Evolutionary conservation across 2,113 vertebrate genomes (phyloP).

Genomic region (Cyanoderma ruficeps): DNA sequence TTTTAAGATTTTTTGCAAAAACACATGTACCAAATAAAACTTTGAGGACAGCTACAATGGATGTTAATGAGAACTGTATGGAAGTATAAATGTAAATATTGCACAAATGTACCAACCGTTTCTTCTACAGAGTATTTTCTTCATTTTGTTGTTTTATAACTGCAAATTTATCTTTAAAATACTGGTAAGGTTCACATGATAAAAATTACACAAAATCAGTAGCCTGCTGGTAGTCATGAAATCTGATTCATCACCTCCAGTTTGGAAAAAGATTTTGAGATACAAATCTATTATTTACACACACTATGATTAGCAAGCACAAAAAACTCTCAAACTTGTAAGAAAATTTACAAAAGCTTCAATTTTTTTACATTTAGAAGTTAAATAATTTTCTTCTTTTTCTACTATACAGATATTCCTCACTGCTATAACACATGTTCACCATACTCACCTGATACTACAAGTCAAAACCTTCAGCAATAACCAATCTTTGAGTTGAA

Average conservation of each 20-base stretch:
- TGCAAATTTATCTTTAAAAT: neutral
- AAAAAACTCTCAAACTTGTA: neutral
- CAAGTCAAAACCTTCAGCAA: neutral
- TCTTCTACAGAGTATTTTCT: neutral
- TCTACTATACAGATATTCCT: neutral
- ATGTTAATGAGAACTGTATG: neutral
- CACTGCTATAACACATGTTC: neutral
- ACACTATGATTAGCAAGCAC: neutral
- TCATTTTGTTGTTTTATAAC: neutral
- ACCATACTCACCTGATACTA: neutral
- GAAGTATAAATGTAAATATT: neutral
- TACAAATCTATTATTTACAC: neutral
- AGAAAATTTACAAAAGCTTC: neutral
- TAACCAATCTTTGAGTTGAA: neutral
- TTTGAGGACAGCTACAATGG: neutral
- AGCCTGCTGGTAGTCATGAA: neutral
- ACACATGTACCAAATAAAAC: neutral
- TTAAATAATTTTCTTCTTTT: neutral
- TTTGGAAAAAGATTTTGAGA: neutral
- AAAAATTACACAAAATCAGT: neutral
- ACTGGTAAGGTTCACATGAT: neutral
- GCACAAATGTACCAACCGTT: neutral
- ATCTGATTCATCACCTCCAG: neutral
- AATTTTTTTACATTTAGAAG: neutral
- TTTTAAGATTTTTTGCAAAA: slow-evolving; percentile 23